A percentile compares a stretch with the other conserved stretches of the same genome.
Conservation (phyloP, 2,888 invertebrate species). For the Nycteola revayana region DNA sequence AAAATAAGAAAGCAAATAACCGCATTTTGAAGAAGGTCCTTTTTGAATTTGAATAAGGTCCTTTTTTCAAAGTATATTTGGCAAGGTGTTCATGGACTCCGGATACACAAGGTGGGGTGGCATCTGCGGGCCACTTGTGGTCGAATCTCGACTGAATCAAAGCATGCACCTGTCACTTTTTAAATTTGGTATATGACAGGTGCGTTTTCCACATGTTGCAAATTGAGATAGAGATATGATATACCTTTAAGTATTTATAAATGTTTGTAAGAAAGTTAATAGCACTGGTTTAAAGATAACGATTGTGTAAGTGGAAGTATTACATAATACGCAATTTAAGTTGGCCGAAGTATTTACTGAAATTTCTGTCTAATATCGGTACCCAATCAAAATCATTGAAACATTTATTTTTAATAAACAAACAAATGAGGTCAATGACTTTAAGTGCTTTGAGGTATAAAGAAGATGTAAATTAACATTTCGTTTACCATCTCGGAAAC, state of each 20-base stretch:
- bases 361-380: no score
- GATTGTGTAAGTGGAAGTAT: no score
- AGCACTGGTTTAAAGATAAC: no score
- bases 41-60: conserved; percentile 14
- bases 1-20: no score
- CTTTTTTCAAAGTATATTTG: conserved; percentile 39
- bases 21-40: no score
- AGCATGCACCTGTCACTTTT: conserved; percentile 57
- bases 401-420: neutral
- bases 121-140: conserved; percentile 58
- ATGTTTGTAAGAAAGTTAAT: no score
- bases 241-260: no score
- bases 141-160: conserved; percentile 65
- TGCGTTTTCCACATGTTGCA: no score
- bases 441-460: neutral
- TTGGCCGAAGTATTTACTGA: no score
- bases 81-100: conserved; percentile 47
- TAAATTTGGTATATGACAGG: conserved; percentile 6
- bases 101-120: conserved; percentile 54
- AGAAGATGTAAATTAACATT: conserved; percentile 24
- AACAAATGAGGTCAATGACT: conserved; percentile 1
- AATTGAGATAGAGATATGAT: no score
- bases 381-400: no score
- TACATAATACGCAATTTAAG: no score
- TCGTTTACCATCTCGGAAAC: conserved; percentile 31